Conservation (phyloP, 2,113 vertebrate genomes). For the Larimichthys polyactis region DNA sequence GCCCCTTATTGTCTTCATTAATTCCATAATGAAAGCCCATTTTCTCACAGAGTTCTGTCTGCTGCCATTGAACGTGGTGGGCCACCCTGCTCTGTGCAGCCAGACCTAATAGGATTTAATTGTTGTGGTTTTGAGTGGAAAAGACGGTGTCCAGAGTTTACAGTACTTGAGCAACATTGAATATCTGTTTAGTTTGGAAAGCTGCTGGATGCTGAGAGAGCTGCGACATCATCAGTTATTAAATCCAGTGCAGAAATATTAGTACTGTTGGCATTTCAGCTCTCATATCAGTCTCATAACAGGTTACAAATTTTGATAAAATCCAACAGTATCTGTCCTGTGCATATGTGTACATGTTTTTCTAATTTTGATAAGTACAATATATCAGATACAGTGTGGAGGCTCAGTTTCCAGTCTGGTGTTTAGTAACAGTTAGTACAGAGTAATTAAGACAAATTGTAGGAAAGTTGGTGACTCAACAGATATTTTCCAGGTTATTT, state of each 20-base stretch:
- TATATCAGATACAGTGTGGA: background rate
- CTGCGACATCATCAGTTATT: background rate
- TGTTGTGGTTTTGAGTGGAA: constrained; percentile 23
- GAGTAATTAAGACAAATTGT: constrained; percentile 34
- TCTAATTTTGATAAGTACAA: background rate
- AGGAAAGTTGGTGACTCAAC: constrained; percentile 50
- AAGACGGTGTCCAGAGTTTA: constrained; percentile 1
- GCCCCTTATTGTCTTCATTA: background rate
- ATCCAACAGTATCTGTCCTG: background rate
- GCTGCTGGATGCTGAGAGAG: background rate
- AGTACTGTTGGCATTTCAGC: background rate
- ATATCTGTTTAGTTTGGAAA: constrained; percentile 29
- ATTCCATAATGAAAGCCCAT: background rate
- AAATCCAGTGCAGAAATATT: background rate
- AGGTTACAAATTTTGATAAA: background rate
- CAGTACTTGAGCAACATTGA: background rate
- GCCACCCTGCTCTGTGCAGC: background rate
- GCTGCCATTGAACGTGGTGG: background rate
- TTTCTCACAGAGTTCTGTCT: background rate
- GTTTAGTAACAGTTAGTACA: constrained; percentile 20
- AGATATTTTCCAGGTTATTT: constrained; percentile 42
- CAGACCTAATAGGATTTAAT: background rate
- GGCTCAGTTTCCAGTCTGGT: constrained; percentile 26
- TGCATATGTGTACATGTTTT: background rate
- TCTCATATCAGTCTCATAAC: background rate